These are phyloP conservation scores for Scopus umbretta DNA, from an alignment of 2,113 vertebrate genomes.

Conservation along the genomic window DNA sequence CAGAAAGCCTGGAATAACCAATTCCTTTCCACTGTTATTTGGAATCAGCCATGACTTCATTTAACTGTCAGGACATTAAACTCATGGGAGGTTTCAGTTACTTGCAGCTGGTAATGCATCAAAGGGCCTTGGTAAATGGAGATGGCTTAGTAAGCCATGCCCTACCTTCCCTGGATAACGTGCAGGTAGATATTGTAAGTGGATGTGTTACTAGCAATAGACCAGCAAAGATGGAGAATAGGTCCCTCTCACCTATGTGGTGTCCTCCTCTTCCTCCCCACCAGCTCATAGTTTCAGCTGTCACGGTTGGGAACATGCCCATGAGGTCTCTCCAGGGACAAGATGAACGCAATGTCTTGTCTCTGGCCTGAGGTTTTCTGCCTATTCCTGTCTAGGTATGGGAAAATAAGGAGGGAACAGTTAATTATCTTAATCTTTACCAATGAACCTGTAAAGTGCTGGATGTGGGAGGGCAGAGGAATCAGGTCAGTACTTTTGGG, in stretches of 20 bases:
- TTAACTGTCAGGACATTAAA: background rate
- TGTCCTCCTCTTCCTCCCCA: background rate
- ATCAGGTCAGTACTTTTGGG: background rate
- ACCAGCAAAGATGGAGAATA: background rate
- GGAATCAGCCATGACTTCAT: background rate
- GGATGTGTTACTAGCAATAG: background rate
- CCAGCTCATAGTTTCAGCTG: background rate
- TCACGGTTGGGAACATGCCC: background rate
- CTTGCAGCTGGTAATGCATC: background rate
- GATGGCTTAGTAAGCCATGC: background rate
- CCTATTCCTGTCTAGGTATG: background rate
- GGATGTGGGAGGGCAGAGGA: background rate
- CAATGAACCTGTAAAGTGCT: background rate
- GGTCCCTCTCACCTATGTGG: background rate
- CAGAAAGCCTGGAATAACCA: background rate
- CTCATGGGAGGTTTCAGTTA: background rate
- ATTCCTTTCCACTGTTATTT: background rate
- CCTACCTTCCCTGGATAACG: background rate
- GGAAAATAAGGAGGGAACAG: background rate
- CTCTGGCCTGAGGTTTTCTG: background rate
- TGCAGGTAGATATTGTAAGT: background rate
- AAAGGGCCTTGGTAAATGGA: background rate
- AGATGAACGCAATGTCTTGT: background rate
- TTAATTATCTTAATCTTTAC: background rate
- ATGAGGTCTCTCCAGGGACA: background rate